These are phyloP conservation scores for Zonotrichia albicollis DNA, from an alignment of 2,797 vertebrate species.

Conservation along the genomic window DNA sequence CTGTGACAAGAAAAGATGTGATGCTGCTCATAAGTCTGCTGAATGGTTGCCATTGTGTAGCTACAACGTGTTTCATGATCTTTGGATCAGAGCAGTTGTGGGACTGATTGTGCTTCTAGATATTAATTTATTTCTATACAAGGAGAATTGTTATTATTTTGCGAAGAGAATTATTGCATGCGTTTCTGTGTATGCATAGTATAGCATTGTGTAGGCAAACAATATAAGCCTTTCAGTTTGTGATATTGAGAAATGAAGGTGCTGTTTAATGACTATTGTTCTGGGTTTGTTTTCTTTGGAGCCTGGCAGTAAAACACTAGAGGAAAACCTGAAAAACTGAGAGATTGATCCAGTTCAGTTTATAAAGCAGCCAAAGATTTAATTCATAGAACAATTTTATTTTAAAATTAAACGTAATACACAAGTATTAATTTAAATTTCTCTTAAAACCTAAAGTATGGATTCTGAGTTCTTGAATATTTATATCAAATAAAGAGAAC, in stretches of 20 bases:
- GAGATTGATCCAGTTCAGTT: background rate
- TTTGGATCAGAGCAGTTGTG: slow-evolving; percentile 4
- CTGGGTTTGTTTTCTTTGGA: background rate
- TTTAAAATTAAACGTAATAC: background rate
- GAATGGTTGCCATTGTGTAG: background rate
- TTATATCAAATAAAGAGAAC: background rate
- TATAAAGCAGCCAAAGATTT: background rate
- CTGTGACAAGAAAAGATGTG: background rate
- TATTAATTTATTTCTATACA: background rate
- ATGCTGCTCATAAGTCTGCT: background rate
- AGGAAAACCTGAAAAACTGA: background rate
- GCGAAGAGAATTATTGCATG: background rate
- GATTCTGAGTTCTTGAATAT: background rate
- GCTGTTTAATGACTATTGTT: background rate
- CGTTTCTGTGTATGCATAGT: background rate
- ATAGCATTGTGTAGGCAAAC: background rate
- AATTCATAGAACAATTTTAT: background rate
- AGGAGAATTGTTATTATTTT: background rate
- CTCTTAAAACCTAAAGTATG: background rate
- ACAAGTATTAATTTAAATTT: background rate
- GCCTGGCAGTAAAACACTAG: background rate
- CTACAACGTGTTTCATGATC: background rate
- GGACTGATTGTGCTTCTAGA: background rate
- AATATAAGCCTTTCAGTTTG: background rate
- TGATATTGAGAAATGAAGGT: background rate